Conservation (phyloP, 2,888 invertebrate genomes). For the Drosophila algonquin region DNA sequence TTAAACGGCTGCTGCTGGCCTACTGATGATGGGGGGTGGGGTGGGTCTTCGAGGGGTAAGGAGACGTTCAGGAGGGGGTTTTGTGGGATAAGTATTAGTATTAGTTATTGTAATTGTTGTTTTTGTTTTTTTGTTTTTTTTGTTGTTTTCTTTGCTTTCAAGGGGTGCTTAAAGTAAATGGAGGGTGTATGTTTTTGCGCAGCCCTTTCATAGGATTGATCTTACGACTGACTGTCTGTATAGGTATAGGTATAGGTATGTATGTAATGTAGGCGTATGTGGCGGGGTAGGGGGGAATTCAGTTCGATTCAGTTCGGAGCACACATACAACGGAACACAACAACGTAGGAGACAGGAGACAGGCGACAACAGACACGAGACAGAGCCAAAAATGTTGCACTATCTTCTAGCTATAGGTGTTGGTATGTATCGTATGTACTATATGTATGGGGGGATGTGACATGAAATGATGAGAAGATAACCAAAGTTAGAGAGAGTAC, state of each 20-base stretch:
- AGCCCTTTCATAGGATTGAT: neutral
- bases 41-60: neutral
- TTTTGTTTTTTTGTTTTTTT: conserved; percentile 29
- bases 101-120: conserved; percentile 19
- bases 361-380: neutral
- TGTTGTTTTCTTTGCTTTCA: conserved; percentile 30
- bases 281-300: conserved; percentile 2
- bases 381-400: conserved; percentile 3
- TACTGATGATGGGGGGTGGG: neutral
- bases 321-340: conserved; percentile 10
- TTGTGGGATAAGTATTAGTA: conserved; percentile 56
- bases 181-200: too few species aligned
- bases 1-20: neutral
- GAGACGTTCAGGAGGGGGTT: neutral
- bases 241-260: too few species aligned
- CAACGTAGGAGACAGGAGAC: neutral
- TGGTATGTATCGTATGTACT: neutral
- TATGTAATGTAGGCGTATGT: too few species aligned
- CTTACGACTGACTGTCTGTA: neutral
- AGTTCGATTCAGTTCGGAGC: conserved; percentile 29
- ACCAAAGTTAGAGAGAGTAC: neutral
- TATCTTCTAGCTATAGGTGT: neutral
- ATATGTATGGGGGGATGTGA: neutral
- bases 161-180: conserved; percentile 40
- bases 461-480: neutral